These are phyloP conservation scores for Hafferia zeledoni DNA, from an alignment of 2,797 vertebrate genomes.

Conservation along the genomic window DNA sequence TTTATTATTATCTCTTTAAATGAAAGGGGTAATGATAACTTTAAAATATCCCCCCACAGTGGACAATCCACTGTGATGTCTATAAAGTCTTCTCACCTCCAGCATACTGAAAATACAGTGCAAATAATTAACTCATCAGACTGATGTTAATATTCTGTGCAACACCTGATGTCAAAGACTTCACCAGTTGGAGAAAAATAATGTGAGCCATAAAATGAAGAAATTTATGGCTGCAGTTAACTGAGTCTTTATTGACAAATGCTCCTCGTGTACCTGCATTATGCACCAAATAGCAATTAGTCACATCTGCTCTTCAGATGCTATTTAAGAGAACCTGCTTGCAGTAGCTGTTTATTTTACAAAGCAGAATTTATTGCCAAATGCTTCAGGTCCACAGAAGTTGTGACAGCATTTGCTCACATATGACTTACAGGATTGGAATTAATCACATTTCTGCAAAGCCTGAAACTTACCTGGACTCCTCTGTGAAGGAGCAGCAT, in stretches of 20 bases:
- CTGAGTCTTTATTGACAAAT: not conserved
- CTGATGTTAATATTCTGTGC: not conserved
- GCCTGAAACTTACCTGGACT: not conserved
- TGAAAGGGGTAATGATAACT: not conserved
- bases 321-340: not conserved
- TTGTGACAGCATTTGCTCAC: not conserved
- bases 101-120: not conserved
- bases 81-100: not conserved
- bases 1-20: not conserved
- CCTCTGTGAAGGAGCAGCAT: not conserved
- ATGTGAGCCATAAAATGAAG: not conserved
- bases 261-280: not conserved
- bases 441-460: not conserved
- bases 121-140: not conserved
- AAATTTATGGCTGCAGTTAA: not conserved
- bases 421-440: not conserved
- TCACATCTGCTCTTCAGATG: not conserved
- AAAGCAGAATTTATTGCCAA: not conserved
- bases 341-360: not conserved
- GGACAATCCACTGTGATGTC: too few species aligned
- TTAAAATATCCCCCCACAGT: not conserved
- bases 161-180: not conserved
- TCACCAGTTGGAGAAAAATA: not conserved
- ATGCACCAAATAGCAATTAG: not conserved
- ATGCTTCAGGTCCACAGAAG: not conserved